These are phyloP conservation scores for Whitmania pigra DNA, from an alignment of 1,140 invertebrate genomes.

Conservation along the genomic window DNA sequence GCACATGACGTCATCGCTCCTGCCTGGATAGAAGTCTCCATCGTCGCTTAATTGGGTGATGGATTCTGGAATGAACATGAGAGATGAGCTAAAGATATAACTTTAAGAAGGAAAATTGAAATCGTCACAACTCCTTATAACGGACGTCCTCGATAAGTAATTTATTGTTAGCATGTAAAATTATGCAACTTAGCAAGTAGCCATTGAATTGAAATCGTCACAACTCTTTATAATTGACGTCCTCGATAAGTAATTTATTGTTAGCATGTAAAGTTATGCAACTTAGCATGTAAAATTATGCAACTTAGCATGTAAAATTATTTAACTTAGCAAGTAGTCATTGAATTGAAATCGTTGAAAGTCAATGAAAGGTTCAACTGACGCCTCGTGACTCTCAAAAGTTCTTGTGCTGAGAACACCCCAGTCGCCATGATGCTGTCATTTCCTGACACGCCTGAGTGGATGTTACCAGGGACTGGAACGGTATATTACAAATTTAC, in stretches of 20 bases:
- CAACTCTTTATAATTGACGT: no score
- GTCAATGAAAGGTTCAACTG: constrained; percentile 25
- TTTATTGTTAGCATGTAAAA: no score
- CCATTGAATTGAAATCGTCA: no score
- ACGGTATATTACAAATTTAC: constrained; percentile 35
- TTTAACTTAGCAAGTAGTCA: not conserved
- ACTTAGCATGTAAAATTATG: no score
- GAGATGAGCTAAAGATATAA: no score
- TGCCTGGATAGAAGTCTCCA: not conserved
- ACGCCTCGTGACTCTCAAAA: constrained; percentile 46
- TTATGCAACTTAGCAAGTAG: no score
- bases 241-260: no score
- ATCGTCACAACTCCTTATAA: no score
- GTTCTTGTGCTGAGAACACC: constrained; percentile 93
- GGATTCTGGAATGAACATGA: not conserved
- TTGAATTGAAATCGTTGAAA: not conserved
- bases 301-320: no score
- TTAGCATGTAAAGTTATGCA: no score
- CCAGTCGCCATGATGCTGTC: constrained; percentile 95
- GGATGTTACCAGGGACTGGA: constrained; percentile 82
- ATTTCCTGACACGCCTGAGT: constrained; percentile 93
- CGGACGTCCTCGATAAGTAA: no score
- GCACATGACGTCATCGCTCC: not conserved
- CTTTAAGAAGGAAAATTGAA: no score
- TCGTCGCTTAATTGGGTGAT: not conserved